These are phyloP conservation scores for Formica aserva DNA, from an alignment of 2,888 invertebrate genomes.

Conservation along the genomic window DNA sequence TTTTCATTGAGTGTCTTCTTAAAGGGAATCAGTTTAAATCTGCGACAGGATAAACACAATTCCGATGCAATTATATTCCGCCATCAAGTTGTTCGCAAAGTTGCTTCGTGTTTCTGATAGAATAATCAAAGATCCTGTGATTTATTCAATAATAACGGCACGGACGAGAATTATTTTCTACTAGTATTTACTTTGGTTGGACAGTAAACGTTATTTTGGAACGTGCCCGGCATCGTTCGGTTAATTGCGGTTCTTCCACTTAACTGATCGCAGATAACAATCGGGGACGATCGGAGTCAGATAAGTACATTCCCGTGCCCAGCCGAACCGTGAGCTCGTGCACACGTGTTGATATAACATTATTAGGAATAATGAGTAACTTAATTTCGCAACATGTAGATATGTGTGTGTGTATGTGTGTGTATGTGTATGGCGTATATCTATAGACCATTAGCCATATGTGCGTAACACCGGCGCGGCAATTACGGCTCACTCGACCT, in stretches of 20 bases:
- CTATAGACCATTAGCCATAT: constrained; percentile 40
- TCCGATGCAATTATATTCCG: neutral
- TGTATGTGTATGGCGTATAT: constrained; percentile 9
- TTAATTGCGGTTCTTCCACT: constrained; percentile 41
- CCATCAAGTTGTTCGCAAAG: neutral
- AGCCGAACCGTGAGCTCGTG: neutral
- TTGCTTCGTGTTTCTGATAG: neutral
- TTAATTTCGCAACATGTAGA: constrained; percentile 39
- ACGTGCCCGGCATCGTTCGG: constrained; percentile 37
- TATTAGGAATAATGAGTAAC: constrained; percentile 59
- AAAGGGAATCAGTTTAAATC: neutral
- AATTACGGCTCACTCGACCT: constrained; percentile 45
- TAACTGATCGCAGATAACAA: constrained; percentile 39
- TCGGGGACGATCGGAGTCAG: constrained; percentile 29
- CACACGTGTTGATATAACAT: constrained; percentile 34
- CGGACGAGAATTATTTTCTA: neutral
- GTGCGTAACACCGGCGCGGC: constrained; percentile 40
- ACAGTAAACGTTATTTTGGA: constrained; percentile 39
- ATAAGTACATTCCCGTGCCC: constrained; percentile 38
- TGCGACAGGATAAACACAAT: neutral
- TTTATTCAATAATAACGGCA: constrained; percentile 15
- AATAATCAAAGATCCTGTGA: neutral
- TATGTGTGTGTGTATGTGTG: no score
- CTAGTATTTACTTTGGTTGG: neutral
- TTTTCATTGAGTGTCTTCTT: neutral